These are phyloP conservation scores for silkworm (Bombyx mori) DNA, from an alignment of 1,140 invertebrate genomes.

Conservation along the genomic window DNA sequence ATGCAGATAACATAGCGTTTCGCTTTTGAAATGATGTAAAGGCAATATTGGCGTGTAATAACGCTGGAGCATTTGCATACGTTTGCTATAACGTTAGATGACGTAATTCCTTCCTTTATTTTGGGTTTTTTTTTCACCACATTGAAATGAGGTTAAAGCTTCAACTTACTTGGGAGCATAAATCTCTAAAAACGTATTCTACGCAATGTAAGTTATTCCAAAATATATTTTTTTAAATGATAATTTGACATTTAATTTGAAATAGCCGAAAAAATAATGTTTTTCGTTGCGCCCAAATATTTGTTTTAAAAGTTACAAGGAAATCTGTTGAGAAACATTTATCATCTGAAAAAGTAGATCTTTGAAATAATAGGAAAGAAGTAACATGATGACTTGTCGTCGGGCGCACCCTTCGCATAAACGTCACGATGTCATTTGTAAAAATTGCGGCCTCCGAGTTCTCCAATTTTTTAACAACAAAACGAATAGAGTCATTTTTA, in stretches of 20 bases:
- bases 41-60: constrained; percentile 32
- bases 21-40: constrained; percentile 34
- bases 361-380: constrained; percentile 59
- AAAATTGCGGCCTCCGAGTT: constrained; percentile 66
- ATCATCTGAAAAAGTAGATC: constrained; percentile 20
- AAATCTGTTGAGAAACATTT: no score
- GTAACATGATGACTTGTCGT: constrained; percentile 66
- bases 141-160: no score
- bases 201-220: neutral
- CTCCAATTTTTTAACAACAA: constrained; percentile 46
- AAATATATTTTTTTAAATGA: neutral
- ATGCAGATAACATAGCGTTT: constrained; percentile 38
- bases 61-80: constrained; percentile 9
- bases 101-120: no score
- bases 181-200: neutral
- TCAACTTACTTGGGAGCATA: neutral
- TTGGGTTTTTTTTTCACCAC: no score
- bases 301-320: no score
- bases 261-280: no score
- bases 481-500: constrained; percentile 21
- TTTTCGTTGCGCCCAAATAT: no score
- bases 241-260: no score
- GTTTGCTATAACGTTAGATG: no score
- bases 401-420: constrained; percentile 53
- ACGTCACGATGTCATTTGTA: constrained; percentile 69